Conservation (phyloP, 2,888 invertebrate genomes). For the Drosophila colorata region DNA sequence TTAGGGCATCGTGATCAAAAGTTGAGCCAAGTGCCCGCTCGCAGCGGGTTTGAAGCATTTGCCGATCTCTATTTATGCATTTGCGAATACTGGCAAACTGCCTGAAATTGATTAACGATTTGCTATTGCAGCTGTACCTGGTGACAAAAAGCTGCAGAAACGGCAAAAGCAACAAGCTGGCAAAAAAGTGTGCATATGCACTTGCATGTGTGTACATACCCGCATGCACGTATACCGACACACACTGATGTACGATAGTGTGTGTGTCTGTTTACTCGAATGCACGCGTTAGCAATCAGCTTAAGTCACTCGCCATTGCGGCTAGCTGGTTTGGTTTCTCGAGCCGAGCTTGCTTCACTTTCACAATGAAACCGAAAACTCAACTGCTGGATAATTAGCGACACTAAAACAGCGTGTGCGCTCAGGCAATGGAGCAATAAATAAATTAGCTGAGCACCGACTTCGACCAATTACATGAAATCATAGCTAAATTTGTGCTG, state of each 20-base stretch:
- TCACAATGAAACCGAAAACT: slow-evolving; percentile 68
- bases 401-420: slow-evolving; percentile 61
- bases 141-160: slow-evolving; percentile 48
- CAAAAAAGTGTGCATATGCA: slow-evolving; percentile 13
- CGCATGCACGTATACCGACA: not conserved
- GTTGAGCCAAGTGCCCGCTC: slow-evolving; percentile 31
- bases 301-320: slow-evolving; percentile 46
- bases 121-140: slow-evolving; percentile 57
- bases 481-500: slow-evolving; percentile 12
- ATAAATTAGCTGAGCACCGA: slow-evolving; percentile 58
- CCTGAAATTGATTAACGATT: slow-evolving; percentile 63
- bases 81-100: slow-evolving; percentile 42
- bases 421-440: slow-evolving; percentile 64
- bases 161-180: slow-evolving; percentile 27
- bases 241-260: not conserved
- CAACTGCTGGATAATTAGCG: slow-evolving; percentile 68
- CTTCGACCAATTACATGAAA: slow-evolving; percentile 45
- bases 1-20: slow-evolving; percentile 47
- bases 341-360: slow-evolving; percentile 56
- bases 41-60: slow-evolving; percentile 14
- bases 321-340: slow-evolving; percentile 18
- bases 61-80: slow-evolving; percentile 48
- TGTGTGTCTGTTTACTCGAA: slow-evolving; percentile 6
- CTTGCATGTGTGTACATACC: not conserved
- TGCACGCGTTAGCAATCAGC: slow-evolving; percentile 50